Evolutionary conservation across 1,140 invertebrate species (phyloP).

Genomic region (Schlechtendalia chinensis): DNA sequence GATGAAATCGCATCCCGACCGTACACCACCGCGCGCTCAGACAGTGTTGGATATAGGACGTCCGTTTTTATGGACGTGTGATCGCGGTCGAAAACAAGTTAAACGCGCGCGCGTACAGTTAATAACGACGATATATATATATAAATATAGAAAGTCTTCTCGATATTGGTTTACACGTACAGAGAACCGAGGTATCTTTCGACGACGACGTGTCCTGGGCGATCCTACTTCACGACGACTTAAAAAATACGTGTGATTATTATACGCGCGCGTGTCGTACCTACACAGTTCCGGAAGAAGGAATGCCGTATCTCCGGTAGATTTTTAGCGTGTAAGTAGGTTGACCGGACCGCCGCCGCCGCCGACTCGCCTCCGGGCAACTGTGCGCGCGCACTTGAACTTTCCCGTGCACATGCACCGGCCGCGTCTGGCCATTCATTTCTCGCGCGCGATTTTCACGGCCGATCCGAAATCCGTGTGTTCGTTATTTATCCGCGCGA

Average conservation of each 20-base stretch:
- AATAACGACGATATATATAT: neutral
- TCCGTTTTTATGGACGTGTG: neutral
- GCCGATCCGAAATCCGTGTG: no score
- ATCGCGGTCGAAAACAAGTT: neutral
- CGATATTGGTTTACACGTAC: no score
- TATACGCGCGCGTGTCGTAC: slow-evolving; percentile 1
- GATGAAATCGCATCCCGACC: no score
- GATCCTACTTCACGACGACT: neutral
- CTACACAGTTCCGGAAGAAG: slow-evolving; percentile 34
- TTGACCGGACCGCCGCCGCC: slow-evolving; percentile 23
- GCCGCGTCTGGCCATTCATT: no score
- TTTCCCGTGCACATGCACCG: slow-evolving; percentile 7
- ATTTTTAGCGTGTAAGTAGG: slow-evolving; percentile 47
- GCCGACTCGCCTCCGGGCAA: slow-evolving; percentile 10
- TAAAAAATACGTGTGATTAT: neutral
- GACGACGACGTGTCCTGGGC: neutral
- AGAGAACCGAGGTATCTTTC: neutral
- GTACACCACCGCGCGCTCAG: no score
- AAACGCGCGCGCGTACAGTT: neutral
- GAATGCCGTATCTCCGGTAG: slow-evolving; percentile 40
- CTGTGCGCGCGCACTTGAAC: slow-evolving; percentile 15
- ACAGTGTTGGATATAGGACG: no score
- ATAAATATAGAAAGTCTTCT: neutral
- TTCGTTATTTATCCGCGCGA: no score
- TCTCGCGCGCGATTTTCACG: no score